These are phyloP conservation scores for Gadopsis bispinosus DNA, from an alignment of 2,797 vertebrate species.

Conservation along the genomic window DNA sequence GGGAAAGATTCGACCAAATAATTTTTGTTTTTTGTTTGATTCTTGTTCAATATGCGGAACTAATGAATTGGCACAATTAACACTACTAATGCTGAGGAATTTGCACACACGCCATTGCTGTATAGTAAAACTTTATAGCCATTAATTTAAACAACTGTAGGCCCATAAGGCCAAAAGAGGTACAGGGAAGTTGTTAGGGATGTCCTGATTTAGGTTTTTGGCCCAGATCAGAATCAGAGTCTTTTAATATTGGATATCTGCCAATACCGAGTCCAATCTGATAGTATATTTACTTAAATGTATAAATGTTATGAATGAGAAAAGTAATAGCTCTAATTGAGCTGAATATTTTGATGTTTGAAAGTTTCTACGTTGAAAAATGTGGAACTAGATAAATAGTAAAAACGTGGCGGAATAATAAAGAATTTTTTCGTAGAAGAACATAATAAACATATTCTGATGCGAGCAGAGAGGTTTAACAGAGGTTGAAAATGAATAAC, in stretches of 20 bases:
- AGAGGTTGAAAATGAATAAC: constrained; percentile 51
- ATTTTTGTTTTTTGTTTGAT: constrained; percentile 24
- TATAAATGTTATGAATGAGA: too few species aligned
- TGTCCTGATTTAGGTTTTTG: neutral
- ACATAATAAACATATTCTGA: constrained; percentile 24
- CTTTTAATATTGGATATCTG: neutral
- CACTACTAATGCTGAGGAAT: neutral
- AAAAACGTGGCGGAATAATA: too few species aligned
- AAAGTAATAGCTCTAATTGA: too few species aligned
- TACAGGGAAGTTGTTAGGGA: too few species aligned
- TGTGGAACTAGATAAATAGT: too few species aligned
- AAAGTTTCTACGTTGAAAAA: too few species aligned
- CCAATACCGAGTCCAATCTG: neutral
- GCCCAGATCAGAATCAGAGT: too few species aligned
- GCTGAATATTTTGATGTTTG: too few species aligned
- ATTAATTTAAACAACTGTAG: constrained; percentile 3
- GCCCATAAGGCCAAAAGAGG: neutral
- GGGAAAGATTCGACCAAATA: constrained; percentile 3
- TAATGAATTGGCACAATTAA: constrained; percentile 7
- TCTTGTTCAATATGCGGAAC: neutral
- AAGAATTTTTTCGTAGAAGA: too few species aligned
- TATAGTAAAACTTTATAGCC: neutral
- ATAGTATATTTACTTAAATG: neutral
- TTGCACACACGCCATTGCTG: neutral
- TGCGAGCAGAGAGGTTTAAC: constrained; percentile 48